Conservation (phyloP, 2,888 invertebrate genomes). For the Clistopyga incitator region DNA sequence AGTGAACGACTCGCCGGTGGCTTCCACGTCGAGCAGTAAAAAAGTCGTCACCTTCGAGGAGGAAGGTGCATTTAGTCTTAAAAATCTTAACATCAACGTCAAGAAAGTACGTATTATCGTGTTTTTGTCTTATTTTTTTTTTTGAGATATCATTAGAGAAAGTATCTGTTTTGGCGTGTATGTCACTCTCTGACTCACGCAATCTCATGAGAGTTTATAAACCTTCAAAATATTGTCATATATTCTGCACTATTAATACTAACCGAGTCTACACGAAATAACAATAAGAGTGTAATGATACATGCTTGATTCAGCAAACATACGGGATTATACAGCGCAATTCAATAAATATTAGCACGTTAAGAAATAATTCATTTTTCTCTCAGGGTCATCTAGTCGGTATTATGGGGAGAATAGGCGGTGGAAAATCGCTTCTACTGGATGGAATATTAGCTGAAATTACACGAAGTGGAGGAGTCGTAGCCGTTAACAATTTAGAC, state of each 20-base stretch:
- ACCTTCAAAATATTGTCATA: too few species aligned
- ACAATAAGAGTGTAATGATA: too few species aligned
- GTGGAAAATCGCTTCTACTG: slow-evolving; percentile 95
- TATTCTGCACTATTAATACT: too few species aligned
- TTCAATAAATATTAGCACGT: slow-evolving; percentile 75
- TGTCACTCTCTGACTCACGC: too few species aligned
- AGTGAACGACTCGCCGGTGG: slow-evolving; percentile 61
- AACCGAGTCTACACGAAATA: too few species aligned
- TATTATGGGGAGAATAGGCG: slow-evolving; percentile 94
- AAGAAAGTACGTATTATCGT: slow-evolving; percentile 83
- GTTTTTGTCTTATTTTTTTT: slow-evolving; percentile 77
- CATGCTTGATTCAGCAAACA: too few species aligned
- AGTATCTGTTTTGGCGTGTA: too few species aligned
- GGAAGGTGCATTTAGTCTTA: slow-evolving; percentile 81
- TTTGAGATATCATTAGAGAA: too few species aligned
- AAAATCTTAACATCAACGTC: slow-evolving; percentile 82
- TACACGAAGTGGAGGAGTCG: slow-evolving; percentile 88
- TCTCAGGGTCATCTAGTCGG: slow-evolving; percentile 92
- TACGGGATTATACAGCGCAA: too few species aligned
- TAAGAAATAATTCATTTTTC: slow-evolving; percentile 74
- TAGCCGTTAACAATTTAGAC: slow-evolving; percentile 89
- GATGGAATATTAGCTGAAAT: slow-evolving; percentile 95
- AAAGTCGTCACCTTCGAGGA: slow-evolving; percentile 75
- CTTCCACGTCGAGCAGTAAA: slow-evolving; percentile 67
- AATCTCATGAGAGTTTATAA: too few species aligned